These are phyloP conservation scores for Balaeniceps rex DNA, from an alignment of 2,113 vertebrate species.

Conservation along the genomic window DNA sequence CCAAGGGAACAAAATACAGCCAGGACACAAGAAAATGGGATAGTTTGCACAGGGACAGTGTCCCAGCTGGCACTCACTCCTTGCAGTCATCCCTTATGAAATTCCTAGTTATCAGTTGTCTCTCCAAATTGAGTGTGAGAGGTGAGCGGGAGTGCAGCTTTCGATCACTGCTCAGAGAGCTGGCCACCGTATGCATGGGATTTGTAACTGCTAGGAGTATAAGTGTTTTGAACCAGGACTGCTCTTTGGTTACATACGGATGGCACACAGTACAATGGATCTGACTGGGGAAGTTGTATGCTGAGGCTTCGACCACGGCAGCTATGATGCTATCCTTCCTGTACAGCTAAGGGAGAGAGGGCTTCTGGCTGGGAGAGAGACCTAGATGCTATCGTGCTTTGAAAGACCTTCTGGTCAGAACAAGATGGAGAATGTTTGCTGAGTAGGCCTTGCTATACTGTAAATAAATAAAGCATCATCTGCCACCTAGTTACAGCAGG, in stretches of 20 bases:
- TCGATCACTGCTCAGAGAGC: not conserved
- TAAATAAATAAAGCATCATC: not conserved
- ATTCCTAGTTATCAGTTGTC: not conserved
- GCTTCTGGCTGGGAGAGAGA: not conserved
- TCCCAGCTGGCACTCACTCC: not conserved
- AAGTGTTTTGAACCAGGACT: not conserved
- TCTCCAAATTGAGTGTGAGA: not conserved
- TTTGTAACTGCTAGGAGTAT: accelerated
- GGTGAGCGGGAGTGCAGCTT: not conserved
- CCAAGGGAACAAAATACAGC: not conserved
- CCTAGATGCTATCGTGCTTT: not conserved
- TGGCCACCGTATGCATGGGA: not conserved
- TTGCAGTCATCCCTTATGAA: not conserved
- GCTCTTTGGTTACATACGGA: not conserved
- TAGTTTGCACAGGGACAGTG: not conserved
- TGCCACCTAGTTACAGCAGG: not conserved
- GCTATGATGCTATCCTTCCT: not conserved
- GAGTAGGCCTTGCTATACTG: not conserved
- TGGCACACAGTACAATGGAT: not conserved
- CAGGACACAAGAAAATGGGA: not conserved
- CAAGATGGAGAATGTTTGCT: not conserved
- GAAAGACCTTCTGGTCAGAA: not conserved
- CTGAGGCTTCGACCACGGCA: not conserved
- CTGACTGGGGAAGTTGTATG: not conserved
- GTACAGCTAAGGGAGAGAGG: not conserved